These are phyloP conservation scores for Anableps anableps DNA, from an alignment of 2,797 vertebrate species.

Conservation along the genomic window DNA sequence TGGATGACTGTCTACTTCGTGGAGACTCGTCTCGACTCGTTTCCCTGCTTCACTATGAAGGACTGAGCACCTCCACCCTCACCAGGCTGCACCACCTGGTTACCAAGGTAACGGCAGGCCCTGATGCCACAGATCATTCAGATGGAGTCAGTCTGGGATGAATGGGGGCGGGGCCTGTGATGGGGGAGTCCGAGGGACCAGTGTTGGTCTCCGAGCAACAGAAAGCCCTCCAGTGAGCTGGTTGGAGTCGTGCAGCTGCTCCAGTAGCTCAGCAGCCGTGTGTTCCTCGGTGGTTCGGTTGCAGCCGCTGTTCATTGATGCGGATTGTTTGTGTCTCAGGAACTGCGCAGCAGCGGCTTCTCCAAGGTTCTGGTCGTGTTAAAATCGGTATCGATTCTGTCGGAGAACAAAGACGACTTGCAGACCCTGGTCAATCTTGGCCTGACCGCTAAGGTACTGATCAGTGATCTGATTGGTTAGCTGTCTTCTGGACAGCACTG, in stretches of 20 bases:
- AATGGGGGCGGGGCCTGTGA: background rate
- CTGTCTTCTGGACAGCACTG: background rate
- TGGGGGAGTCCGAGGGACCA: no score
- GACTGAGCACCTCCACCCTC: constrained; percentile 36
- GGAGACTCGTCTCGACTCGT: constrained; percentile 30
- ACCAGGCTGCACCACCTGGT: constrained; percentile 53
- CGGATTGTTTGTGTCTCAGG: constrained; percentile 28
- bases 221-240: no score
- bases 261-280: no score
- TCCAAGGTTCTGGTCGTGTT: constrained; percentile 40
- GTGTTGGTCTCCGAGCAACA: no score
- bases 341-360: constrained; percentile 11
- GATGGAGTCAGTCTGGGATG: background rate
- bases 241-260: no score
- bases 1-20: constrained; percentile 41
- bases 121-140: no score
- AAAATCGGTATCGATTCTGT: constrained; percentile 47
- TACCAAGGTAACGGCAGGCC: constrained; percentile 50
- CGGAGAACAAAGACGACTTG: constrained; percentile 18
- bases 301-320: background rate
- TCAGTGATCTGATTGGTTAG: background rate
- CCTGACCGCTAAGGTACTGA: constrained; percentile 43
- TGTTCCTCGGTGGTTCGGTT: no score
- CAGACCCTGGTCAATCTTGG: constrained; percentile 31
- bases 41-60: constrained; percentile 38